These are phyloP conservation scores for Dorcus hopei DNA, from an alignment of 2,888 invertebrate genomes.

Conservation along the genomic window DNA sequence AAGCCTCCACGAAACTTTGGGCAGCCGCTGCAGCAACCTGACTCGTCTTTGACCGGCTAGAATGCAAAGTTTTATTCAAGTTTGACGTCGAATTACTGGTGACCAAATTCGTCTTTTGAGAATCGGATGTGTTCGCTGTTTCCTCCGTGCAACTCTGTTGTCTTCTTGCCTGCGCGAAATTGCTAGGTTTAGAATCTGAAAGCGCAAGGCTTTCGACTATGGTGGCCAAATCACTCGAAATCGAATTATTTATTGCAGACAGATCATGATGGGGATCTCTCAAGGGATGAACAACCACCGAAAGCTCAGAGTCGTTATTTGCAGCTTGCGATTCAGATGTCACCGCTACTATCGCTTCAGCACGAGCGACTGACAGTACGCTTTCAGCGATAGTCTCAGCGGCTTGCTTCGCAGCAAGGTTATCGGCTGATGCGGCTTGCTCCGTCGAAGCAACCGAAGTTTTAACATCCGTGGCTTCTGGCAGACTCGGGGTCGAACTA, in stretches of 20 bases:
- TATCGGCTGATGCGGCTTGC: constrained; percentile 94
- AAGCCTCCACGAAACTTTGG: constrained; percentile 55
- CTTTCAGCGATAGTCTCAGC: constrained; percentile 87
- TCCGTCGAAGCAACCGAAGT: constrained; percentile 90
- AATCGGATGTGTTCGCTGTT: constrained; percentile 33
- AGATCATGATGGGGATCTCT: constrained; percentile 64
- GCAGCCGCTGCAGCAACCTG: constrained; percentile 43
- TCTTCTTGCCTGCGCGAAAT: constrained; percentile 32
- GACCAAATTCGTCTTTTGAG: constrained; percentile 35
- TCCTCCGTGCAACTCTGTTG: constrained; percentile 52
- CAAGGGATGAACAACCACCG: constrained; percentile 59
- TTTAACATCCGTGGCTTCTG: constrained; percentile 78
- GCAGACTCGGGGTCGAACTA: constrained; percentile 91
- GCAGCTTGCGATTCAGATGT: constrained; percentile 52
- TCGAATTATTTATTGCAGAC: constrained; percentile 69
- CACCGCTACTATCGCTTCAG: constrained; percentile 64
- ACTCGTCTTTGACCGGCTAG: constrained; percentile 41
- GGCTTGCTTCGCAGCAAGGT: constrained; percentile 80
- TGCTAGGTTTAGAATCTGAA: constrained; percentile 51
- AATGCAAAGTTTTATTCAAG: constrained; percentile 38
- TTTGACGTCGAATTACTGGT: constrained; percentile 40
- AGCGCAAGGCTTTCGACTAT: constrained; percentile 81
- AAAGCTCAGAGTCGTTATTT: constrained; percentile 55
- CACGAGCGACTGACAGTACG: constrained; percentile 69
- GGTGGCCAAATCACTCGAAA: constrained; percentile 72